A percentile compares a stretch with the other conserved stretches of the same genome.
These are phyloP conservation scores for Drosophila stalkeri DNA, from an alignment of 2,888 invertebrate species.

Conservation along the genomic window DNA sequence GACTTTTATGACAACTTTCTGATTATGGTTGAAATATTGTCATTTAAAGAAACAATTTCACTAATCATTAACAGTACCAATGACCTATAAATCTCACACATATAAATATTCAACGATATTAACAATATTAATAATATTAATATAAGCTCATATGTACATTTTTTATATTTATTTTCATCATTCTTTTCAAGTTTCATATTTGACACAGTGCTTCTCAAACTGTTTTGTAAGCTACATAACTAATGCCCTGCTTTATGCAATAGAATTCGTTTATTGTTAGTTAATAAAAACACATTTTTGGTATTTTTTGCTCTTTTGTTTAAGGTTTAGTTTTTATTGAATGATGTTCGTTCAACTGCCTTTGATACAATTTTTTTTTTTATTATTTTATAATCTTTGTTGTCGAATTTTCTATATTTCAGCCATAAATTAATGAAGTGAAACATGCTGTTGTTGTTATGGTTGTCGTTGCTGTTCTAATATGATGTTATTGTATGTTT, in stretches of 20 bases:
- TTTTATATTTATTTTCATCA: not conserved
- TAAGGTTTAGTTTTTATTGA: conserved; percentile 68
- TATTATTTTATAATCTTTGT: conserved; percentile 42
- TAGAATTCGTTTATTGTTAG: not conserved
- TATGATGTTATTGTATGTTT: conserved; percentile 33
- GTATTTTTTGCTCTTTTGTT: conserved; percentile 53
- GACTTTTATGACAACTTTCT: too few relatives aligned
- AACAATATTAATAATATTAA: not conserved
- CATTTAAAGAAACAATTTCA: too few relatives aligned
- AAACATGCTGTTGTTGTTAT: conserved; percentile 44
- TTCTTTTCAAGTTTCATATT: not conserved
- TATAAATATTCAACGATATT: not conserved
- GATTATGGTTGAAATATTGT: too few relatives aligned
- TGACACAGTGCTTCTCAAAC: conserved; percentile 26
- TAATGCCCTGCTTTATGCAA: conserved; percentile 50
- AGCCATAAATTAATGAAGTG: conserved; percentile 25
- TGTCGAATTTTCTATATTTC: conserved; percentile 31
- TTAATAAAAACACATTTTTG: conserved; percentile 16
- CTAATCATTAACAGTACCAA: too few relatives aligned
- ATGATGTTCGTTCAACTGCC: conserved; percentile 64
- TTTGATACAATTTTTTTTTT: conserved; percentile 25
- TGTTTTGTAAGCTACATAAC: conserved; percentile 15
- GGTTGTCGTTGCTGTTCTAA: conserved; percentile 20
- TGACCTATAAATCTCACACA: too few relatives aligned
- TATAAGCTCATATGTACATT: too few relatives aligned